Evolutionary conservation across 2,797 vertebrate genomes (phyloP), one percentile per base, ranked within the genome.

Genomic region (Chelon labrosus): DNA sequence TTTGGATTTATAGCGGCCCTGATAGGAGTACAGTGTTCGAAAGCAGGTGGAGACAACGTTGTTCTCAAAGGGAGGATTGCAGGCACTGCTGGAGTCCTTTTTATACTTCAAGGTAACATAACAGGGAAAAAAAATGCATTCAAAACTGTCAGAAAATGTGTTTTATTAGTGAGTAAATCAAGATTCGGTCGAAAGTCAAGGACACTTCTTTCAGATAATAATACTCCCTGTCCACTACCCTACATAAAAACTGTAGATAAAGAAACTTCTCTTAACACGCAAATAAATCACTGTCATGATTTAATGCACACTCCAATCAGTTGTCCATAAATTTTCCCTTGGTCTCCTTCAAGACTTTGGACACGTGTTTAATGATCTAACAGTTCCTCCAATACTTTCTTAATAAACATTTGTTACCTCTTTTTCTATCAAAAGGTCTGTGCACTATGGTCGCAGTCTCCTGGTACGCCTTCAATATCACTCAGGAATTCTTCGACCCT

Each of bases 391-490:
- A 5, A 27, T 50, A 17, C 13, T 41, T 51, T 57, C 59, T 72
- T 35, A 67, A 8, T 66, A 1, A 69, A 35, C 31, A 35, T 35
- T 35, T 35, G 5, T 7, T 35, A 35, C 5, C 47, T 68, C 4
- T 64, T 70, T 69, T 79, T 52, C 35, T 41, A 12, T 78, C 49
- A 3, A 69, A 80, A 98, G 97, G 97, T 57, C 0, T 96, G 72
- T 97, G 96, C 50, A 96, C 95, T 1, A 95, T 97, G 95, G 72
- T 97, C 10, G 89, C 97, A 0, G 90, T 97, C 72, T 97, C 96
- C n/a, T 98, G 97, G 97, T 98, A 98, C 0, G 97, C 97, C 44
- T 91, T 94, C 87, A 97, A 96, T 78, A 96, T 98, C 89, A 97
- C 96, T 3, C 91, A 89, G 55, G 92, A 96, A 0, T 98, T 98